Conservation (phyloP, 1,140 invertebrate species). For the Choristoneura fumiferana region DNA sequence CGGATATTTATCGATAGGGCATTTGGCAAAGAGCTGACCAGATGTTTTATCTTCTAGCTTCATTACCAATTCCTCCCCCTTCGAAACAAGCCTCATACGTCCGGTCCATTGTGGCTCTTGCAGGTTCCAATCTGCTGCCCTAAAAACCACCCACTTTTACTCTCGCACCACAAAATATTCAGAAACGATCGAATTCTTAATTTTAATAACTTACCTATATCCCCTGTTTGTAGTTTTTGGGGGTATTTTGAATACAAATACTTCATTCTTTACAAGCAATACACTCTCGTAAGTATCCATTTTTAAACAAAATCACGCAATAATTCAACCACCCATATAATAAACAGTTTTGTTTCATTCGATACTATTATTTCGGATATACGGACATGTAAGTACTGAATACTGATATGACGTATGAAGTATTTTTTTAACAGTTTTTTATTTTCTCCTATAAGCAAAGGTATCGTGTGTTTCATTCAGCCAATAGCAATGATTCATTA, state of each 20-base stretch:
- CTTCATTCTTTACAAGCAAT: conserved; percentile 97
- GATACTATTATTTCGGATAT: conserved; percentile 16
- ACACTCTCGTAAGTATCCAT: conserved; percentile 98
- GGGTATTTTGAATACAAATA: conserved; percentile 99
- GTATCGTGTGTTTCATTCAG: neutral
- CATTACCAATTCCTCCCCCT: conserved; percentile 91
- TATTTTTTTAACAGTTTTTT: neutral
- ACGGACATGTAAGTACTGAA: neutral
- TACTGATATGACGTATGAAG: conserved; percentile 10
- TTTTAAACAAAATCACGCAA: conserved; percentile 26
- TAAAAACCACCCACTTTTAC: conserved; percentile 72
- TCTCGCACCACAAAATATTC: conserved; percentile 25
- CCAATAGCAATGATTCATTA: neutral
- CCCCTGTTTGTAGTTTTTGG: conserved; percentile 95
- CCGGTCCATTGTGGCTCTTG: conserved; percentile 98
- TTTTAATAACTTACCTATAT: conserved; percentile 88
- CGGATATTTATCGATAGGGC: conserved; percentile 97
- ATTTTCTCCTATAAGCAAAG: neutral
- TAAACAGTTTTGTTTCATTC: conserved; percentile 16
- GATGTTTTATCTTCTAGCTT: conserved; percentile 97
- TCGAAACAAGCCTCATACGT: conserved; percentile 92
- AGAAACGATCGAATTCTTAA: conserved; percentile 38
- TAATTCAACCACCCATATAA: conserved; percentile 17
- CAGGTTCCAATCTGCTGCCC: conserved; percentile 98
- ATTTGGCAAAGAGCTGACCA: conserved; percentile 98